Percentiles rank a stretch among this genome's conserved stretches.
Evolutionary conservation across 2,113 vertebrate species (phyloP).

Genomic region (Thryonomys swinderianus): DNA sequence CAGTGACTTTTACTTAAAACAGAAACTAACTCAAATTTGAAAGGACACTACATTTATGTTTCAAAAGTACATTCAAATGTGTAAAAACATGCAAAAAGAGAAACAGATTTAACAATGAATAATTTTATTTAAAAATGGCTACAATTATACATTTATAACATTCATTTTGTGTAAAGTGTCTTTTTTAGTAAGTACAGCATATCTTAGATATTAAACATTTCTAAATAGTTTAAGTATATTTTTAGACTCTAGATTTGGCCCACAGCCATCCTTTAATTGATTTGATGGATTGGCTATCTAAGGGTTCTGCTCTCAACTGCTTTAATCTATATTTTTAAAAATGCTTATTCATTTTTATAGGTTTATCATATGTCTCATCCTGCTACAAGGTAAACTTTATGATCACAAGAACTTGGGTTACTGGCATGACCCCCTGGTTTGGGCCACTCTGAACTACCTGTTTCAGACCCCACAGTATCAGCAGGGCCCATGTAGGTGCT

Average conservation of each 20-base stretch:
- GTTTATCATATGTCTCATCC: not conserved
- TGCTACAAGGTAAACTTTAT: not conserved
- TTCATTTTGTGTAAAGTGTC: not conserved
- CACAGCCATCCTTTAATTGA: not conserved
- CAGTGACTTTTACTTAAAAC: slow-evolving; percentile 1
- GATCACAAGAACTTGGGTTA: not conserved
- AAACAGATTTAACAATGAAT: slow-evolving; percentile 16
- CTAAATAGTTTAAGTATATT: not conserved
- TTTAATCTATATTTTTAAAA: not conserved
- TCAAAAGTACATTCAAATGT: not conserved
- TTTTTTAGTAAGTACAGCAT: not conserved
- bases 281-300: not conserved
- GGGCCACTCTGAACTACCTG: too few relatives aligned
- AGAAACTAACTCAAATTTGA: slow-evolving; percentile 44
- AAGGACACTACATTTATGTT: not conserved
- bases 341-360: not conserved
- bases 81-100: slow-evolving; percentile 5
- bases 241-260: not conserved
- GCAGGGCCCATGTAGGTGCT: not conserved
- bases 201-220: slow-evolving; percentile 36
- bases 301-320: not conserved
- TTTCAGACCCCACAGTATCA: not conserved
- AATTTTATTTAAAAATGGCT: not conserved
- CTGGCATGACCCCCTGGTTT: accelerated
- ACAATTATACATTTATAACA: not conserved